phyloP scores from a whole-genome alignment of 2,888 invertebrate genomes.

The Dexiosoma caninum region DNA sequence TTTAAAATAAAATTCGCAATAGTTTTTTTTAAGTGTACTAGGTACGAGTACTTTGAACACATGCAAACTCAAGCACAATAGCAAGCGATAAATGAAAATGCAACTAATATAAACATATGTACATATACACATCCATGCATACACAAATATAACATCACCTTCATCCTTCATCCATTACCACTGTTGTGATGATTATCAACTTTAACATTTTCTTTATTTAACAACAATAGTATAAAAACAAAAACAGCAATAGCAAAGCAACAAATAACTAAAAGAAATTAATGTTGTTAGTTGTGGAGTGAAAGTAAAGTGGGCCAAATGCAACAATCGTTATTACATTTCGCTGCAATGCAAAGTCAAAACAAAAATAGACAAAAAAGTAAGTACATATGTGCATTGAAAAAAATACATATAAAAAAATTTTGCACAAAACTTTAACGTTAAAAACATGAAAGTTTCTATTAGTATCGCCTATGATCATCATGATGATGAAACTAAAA shows the following conservation, averaged over 20 bases:
- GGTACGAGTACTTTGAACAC: background rate
- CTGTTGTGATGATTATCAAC: constrained; percentile 32
- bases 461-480: constrained; percentile 29
- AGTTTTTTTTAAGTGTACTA: background rate
- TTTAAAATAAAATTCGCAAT: background rate
- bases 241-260: constrained; percentile 19
- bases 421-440: constrained; percentile 30
- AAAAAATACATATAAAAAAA: constrained; percentile 67
- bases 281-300: constrained; percentile 69
- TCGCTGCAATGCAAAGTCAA: constrained; percentile 36
- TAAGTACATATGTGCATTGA: constrained; percentile 65
- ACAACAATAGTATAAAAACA: constrained; percentile 19
- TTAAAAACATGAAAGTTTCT: constrained; percentile 58
- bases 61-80: background rate
- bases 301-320: constrained; percentile 76
- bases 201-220: constrained; percentile 47
- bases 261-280: constrained; percentile 39
- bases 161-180: constrained; percentile 15
- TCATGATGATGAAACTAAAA: constrained; percentile 41
- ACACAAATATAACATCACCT: constrained; percentile 28
- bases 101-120: constrained; percentile 5
- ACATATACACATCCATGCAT: constrained; percentile 37
- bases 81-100: constrained; percentile 41
- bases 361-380: background rate
- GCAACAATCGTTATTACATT: constrained; percentile 75